Evolutionary conservation across 1,140 invertebrate species (phyloP).

Genomic region (Apis dorsata): DNA sequence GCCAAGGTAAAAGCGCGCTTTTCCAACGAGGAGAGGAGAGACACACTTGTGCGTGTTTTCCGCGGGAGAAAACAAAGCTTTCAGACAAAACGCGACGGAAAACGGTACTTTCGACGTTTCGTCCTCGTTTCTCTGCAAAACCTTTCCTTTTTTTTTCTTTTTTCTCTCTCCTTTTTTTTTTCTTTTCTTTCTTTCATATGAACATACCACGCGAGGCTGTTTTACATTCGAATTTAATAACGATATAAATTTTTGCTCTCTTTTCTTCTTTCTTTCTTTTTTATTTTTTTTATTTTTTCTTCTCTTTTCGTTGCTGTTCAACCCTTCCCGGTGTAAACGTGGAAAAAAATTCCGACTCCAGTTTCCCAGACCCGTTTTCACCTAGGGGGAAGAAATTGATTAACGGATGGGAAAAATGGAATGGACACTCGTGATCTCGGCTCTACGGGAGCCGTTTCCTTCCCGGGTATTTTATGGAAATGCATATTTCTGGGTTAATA

Average conservation of each 20-base stretch:
- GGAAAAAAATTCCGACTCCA: background rate
- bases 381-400: background rate
- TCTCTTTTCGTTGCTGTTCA: background rate
- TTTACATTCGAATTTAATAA: constrained; percentile 22
- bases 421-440: background rate
- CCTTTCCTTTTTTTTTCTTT: background rate
- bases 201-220: background rate
- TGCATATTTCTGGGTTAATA: no score
- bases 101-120: constrained; percentile 38
- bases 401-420: background rate
- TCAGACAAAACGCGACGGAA: constrained; percentile 43
- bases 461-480: background rate
- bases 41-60: constrained; percentile 15
- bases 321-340: background rate
- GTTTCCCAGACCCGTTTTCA: background rate
- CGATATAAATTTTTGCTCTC: background rate
- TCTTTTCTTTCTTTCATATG: no score
- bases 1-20: background rate
- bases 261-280: background rate
- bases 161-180: no score
- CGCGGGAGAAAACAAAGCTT: constrained; percentile 36
- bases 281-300: background rate
- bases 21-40: constrained; percentile 2
- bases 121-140: constrained; percentile 9
- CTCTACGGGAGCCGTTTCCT: background rate